phyloP scores from a whole-genome alignment of 2,888 invertebrate genomes.

The Synergus umbraculus region DNA sequence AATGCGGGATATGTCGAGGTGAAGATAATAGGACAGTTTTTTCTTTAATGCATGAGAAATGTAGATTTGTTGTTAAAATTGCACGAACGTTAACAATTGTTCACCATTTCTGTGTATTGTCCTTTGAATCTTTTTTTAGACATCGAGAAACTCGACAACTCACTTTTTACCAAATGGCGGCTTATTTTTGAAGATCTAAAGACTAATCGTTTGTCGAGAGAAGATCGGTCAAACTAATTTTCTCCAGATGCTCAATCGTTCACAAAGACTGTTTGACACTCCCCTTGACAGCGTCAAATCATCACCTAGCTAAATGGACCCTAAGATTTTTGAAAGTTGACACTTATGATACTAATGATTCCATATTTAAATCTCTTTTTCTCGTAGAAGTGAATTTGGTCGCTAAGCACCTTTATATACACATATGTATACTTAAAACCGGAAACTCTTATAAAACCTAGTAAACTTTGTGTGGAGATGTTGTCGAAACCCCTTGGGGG shows the following conservation, averaged over 20 bases:
- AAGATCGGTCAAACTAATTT: conserved; percentile 39
- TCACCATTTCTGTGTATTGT: background rate
- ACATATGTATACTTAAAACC: background rate
- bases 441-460: background rate
- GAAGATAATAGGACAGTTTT: background rate
- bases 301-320: conserved; percentile 47
- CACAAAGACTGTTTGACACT: conserved; percentile 35
- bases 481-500: background rate
- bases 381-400: background rate
- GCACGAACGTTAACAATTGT: too few species aligned
- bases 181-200: conserved; percentile 35
- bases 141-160: too few species aligned
- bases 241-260: conserved; percentile 46
- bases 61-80: background rate
- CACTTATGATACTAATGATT: conserved; percentile 33
- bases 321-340: conserved; percentile 46
- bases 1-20: conserved; percentile 49
- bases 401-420: too few species aligned
- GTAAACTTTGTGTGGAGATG: background rate
- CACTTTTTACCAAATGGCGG: background rate
- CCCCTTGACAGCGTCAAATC: conserved; percentile 44
- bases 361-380: background rate
- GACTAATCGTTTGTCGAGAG: conserved; percentile 43
- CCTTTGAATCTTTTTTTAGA: background rate
- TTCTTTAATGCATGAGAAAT: background rate